Evolutionary conservation across 2,113 vertebrate species (phyloP).

Genomic region (Dasyornis broadbenti): DNA sequence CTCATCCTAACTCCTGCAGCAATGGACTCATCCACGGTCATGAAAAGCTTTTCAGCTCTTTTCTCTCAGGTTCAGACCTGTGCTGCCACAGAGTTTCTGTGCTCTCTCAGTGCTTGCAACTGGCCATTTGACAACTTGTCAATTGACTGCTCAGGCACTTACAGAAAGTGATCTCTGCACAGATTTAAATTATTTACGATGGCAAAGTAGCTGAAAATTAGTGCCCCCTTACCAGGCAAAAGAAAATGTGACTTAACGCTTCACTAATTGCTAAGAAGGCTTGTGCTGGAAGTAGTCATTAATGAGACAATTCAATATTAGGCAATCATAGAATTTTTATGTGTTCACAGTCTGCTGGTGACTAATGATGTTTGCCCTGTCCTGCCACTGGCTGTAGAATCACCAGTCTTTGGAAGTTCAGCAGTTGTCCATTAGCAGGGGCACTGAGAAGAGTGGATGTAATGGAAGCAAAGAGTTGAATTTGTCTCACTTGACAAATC

Average conservation of each 20-base stretch:
- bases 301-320: not conserved
- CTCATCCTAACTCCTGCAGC: not conserved
- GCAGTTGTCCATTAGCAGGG: not conserved
- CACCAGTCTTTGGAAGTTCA: not conserved
- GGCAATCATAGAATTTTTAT: not conserved
- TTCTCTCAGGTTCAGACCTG: not conserved
- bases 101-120: not conserved
- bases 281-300: constrained; percentile 20
- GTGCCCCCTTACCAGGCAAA: not conserved
- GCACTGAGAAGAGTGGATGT: not conserved
- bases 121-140: constrained; percentile 25
- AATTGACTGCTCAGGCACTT: constrained; percentile 39
- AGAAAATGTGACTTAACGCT: not conserved
- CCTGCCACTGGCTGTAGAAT: not conserved
- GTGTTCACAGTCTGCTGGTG: not conserved
- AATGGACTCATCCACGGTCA: not conserved
- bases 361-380: not conserved
- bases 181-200: constrained; percentile 48
- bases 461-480: not conserved
- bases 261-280: constrained; percentile 22
- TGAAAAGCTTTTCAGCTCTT: not conserved
- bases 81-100: not conserved
- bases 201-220: constrained; percentile 55
- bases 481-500: not conserved
- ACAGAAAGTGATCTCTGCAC: not conserved